A percentile compares a stretch with the other conserved stretches of the same genome.
Conservation (phyloP, 2,113 vertebrate genomes). For the Alexandromys fortis region DNA sequence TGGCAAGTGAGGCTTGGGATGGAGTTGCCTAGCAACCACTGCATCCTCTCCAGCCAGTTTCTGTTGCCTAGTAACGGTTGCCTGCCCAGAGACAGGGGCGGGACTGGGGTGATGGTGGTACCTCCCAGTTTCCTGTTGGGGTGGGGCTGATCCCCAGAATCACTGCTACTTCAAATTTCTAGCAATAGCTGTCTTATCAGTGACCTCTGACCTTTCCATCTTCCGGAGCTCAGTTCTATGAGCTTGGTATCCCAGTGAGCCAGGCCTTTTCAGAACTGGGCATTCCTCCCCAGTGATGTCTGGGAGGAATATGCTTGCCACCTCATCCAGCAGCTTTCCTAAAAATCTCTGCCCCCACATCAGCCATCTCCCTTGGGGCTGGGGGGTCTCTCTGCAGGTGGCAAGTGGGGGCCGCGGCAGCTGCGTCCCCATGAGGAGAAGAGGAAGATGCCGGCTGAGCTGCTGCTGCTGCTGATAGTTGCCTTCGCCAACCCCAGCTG, state of each 20-base stretch:
- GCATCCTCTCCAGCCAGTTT: slow-evolving; percentile 81
- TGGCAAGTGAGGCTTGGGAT: slow-evolving; percentile 78
- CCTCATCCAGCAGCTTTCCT: neutral
- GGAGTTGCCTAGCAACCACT: slow-evolving; percentile 80
- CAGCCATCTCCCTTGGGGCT: neutral
- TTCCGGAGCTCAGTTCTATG: neutral
- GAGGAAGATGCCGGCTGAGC: slow-evolving; percentile 98
- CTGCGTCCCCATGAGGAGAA: slow-evolving; percentile 98
- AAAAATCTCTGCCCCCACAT: neutral
- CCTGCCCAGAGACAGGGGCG: slow-evolving; percentile 79
- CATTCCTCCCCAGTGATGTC: neutral
- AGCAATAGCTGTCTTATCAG: neutral
- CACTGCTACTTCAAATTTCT: neutral
- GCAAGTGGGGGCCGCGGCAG: slow-evolving; percentile 93
- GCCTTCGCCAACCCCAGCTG: slow-evolving; percentile 89
- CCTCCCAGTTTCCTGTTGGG: slow-evolving; percentile 65
- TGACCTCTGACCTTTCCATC: neutral
- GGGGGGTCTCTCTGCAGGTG: slow-evolving; percentile 87
- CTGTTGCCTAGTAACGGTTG: slow-evolving; percentile 80
- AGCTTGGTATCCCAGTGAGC: neutral
- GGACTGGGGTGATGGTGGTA: slow-evolving; percentile 65
- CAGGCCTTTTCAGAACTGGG: neutral
- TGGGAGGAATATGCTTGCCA: neutral
- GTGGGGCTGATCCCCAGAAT: slow-evolving; percentile 51
- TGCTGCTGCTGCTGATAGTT: slow-evolving; percentile 95